Conservation (phyloP, 2,888 invertebrate genomes). For the Parasteatoda lunata region DNA sequence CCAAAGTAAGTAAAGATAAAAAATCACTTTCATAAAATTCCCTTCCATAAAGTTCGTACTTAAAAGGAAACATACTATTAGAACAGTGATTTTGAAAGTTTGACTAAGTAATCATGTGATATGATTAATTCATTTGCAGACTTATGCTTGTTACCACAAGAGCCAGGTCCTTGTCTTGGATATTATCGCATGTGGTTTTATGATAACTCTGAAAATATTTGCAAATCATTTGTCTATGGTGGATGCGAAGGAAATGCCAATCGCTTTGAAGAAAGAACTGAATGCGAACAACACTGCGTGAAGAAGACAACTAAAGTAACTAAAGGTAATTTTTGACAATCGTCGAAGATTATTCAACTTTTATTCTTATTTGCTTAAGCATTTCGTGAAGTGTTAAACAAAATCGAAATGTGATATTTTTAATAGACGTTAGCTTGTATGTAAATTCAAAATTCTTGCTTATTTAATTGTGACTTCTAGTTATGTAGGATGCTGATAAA, state of each 20-base stretch:
- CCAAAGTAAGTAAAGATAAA: no score
- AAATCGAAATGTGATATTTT: no score
- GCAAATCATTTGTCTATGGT: constrained; percentile 86
- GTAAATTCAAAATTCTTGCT: background rate
- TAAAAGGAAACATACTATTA: no score
- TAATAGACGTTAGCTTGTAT: no score
- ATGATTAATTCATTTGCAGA: constrained; percentile 19
- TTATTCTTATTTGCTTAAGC: no score
- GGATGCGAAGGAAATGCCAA: constrained; percentile 95
- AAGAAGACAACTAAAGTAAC: constrained; percentile 34
- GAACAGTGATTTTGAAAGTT: no score
- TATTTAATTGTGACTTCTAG: background rate
- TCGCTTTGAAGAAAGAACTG: constrained; percentile 81
- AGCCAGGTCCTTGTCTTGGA: constrained; percentile 82
- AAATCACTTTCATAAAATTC: no score
- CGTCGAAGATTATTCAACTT: no score
- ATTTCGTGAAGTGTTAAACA: no score
- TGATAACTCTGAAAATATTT: constrained; percentile 80
- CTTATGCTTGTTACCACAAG: constrained; percentile 83
- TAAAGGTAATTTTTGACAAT: background rate
- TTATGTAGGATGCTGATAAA: background rate
- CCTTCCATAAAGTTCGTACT: no score
- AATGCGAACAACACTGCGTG: constrained; percentile 77
- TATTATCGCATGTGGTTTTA: constrained; percentile 85
- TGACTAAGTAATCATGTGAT: no score